A percentile compares a stretch with the other conserved stretches of the same genome.
Conservation (phyloP, 1,140 invertebrate genomes). For the Drosophila ironensis region DNA sequence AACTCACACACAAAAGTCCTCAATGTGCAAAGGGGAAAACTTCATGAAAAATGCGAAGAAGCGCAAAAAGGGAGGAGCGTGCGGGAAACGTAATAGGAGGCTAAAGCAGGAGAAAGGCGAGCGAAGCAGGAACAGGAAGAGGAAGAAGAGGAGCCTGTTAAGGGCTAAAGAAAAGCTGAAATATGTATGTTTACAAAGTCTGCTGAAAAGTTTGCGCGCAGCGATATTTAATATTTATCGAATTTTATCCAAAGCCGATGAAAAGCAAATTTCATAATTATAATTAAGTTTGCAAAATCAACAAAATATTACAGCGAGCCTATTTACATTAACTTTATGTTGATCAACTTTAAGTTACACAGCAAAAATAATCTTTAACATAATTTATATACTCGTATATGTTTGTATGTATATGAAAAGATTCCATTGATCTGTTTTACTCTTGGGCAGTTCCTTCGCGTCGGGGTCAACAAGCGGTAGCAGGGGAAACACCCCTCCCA, state of each 20-base stretch:
- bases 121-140: not conserved
- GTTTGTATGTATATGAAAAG: too few relatives aligned
- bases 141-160: conserved; percentile 21
- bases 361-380: not conserved
- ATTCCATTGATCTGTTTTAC: too few relatives aligned
- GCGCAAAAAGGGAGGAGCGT: not conserved
- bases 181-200: conserved; percentile 17
- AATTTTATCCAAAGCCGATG: not conserved
- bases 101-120: not conserved
- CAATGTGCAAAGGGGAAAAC: conserved; percentile 13
- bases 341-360: not conserved
- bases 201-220: conserved; percentile 12
- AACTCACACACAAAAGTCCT: not conserved
- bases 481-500: not conserved
- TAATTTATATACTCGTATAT: too few relatives aligned
- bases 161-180: too few relatives aligned
- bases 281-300: not conserved
- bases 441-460: too few relatives aligned
- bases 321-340: not conserved
- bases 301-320: too few relatives aligned
- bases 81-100: too few relatives aligned
- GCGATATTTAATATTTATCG: conserved; percentile 31
- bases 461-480: too few relatives aligned
- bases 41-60: conserved; percentile 11
- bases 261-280: conserved; percentile 5